Evolutionary conservation across 1,140 invertebrate species (phyloP).

Genomic region (Diachasmimorpha longicaudata): DNA sequence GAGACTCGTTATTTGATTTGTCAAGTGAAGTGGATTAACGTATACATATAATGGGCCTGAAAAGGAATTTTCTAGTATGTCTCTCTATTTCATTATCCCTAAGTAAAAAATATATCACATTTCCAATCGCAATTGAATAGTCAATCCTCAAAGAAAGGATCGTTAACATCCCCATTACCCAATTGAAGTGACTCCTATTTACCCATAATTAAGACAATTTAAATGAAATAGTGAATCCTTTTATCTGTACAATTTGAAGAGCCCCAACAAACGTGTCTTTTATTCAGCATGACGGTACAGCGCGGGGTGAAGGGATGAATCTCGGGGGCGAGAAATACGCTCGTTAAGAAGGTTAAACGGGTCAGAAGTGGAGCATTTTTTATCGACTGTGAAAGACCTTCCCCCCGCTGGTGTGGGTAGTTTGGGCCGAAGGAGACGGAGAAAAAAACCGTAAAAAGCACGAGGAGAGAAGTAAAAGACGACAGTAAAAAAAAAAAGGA

Average conservation of each 20-base stretch:
- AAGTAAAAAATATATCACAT: too few relatives aligned
- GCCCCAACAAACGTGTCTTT: not conserved
- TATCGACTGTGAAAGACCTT: slow-evolving; percentile 7
- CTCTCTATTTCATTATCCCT: too few relatives aligned
- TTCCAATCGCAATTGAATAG: too few relatives aligned
- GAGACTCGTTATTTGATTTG: too few relatives aligned
- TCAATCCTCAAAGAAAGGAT: too few relatives aligned
- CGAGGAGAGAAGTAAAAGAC: not conserved
- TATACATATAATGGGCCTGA: too few relatives aligned
- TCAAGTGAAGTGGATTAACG: too few relatives aligned
- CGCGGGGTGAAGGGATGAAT: slow-evolving; percentile 1
- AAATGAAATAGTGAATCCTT: not conserved
- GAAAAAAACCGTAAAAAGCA: not conserved
- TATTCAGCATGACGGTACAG: not conserved
- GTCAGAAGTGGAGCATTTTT: not conserved
- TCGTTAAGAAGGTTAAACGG: slow-evolving; percentile 14
- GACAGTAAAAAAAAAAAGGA: slow-evolving; percentile 3
- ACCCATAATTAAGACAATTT: not conserved
- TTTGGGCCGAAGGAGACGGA: not conserved
- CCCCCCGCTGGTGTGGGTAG: not conserved
- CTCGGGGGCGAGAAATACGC: slow-evolving; percentile 7
- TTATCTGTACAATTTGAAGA: not conserved
- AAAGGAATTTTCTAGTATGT: too few relatives aligned
- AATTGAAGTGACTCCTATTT: not conserved
- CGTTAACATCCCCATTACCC: not conserved